Base-by-base conservation (phyloP, 2,888 invertebrate genomes). In the Deilephila porcellus region DNA sequence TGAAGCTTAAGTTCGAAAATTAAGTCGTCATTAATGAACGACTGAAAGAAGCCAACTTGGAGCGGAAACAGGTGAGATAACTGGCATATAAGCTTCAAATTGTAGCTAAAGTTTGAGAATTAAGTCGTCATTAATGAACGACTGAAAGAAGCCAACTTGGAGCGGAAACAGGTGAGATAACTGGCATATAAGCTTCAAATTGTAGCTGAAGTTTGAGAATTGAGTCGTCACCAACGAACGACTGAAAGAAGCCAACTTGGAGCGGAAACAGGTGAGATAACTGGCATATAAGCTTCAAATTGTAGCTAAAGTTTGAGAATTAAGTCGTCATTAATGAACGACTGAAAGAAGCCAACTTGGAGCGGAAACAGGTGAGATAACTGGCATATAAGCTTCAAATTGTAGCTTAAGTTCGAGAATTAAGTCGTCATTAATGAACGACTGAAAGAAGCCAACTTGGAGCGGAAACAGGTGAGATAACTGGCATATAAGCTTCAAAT, bases 221-320 rank as follows among this genome's bases (percentile, higher is more conserved):
- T n/a, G n/a, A 7, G 95, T 98, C 11, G 96, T 96, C 0, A 97
- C 98, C 81, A 97, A 97, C 87, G 98, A 98, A 85, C 95, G 97
- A 72, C 95, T 97, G 72, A 98, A 98, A 83, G 95, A 96, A 71
- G 97, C 97, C 76, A 97, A 97, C 85, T 92, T 97, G 73, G 98
- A 98, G 56, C 17, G 29, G 7, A 45, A 45, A 45, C 45, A 11
- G 45, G 11, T 45, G 32, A 32, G 32, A 32, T 32, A 4, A 32
- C 11, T 11, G 11, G 1, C 1, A 45, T 45, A 11, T 45, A 0
- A 11, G 45, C 37, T 37, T 7, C 37, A 37, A 8, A 37, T 37
- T 37, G 11, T 37, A 37, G 32, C 32, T 32, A 3, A 32, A n/a
- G n/a, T n/a, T n/a, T n/a, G n/a, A n/a, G n/a, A n/a, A n/a, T n/a